phyloP scores from a whole-genome alignment of 1,140 invertebrate genomes.

The Bicyclus anynana region DNA sequence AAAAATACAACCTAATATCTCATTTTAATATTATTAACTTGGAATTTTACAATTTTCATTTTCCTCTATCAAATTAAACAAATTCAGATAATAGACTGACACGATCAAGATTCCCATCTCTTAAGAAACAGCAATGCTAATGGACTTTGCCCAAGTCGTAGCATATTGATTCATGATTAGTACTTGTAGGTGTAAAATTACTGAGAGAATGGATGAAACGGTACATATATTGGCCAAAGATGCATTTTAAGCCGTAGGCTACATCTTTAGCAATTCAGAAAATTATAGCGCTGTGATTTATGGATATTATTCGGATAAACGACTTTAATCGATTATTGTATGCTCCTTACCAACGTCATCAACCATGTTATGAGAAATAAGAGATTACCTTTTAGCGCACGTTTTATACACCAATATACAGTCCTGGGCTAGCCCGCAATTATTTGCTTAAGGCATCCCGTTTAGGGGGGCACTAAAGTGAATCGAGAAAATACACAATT shows the following conservation, averaged over 20 bases:
- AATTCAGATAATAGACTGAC: neutral
- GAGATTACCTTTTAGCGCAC: no score
- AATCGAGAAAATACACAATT: no score
- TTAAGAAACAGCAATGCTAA: neutral
- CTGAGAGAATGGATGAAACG: neutral
- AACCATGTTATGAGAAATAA: no score
- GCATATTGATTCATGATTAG: constrained; percentile 3
- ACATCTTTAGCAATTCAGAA: neutral
- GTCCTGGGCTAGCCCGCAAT: no score
- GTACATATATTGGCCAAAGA: neutral
- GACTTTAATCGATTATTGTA: neutral
- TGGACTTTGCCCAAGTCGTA: neutral
- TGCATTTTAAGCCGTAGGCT: neutral
- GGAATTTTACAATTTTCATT: no score
- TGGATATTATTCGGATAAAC: neutral
- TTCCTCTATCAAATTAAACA: no score
- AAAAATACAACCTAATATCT: no score
- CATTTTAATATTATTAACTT: no score
- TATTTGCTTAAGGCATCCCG: no score
- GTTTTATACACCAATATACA: no score
- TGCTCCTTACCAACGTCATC: no score
- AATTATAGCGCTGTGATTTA: neutral
- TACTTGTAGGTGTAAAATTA: constrained; percentile 3
- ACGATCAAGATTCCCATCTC: neutral
- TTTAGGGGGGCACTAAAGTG: no score